phyloP scores from a whole-genome alignment of 2,797 vertebrate genomes.

The Fundulus diaphanus region DNA sequence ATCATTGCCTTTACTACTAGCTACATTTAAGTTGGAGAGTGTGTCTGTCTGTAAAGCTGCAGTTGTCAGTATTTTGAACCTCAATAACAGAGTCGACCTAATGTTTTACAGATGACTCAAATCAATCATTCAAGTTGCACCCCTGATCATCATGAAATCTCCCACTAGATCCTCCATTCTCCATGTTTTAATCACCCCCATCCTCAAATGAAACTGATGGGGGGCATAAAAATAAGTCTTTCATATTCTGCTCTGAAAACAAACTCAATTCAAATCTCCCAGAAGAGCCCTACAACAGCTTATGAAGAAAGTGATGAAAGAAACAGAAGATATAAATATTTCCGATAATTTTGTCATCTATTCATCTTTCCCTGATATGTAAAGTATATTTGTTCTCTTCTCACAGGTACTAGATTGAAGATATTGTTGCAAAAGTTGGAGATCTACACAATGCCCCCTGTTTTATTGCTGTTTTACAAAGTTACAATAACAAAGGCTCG shows the following conservation, averaged over 20 bases:
- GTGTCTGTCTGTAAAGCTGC: slow-evolving; percentile 11
- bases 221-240: slow-evolving; percentile 68
- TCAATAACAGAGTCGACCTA: slow-evolving; percentile 49
- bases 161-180: slow-evolving; percentile 65
- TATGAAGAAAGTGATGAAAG: slow-evolving; percentile 77
- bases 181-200: slow-evolving; percentile 69
- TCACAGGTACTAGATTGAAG: slow-evolving; percentile 52
- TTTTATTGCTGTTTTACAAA: not conserved
- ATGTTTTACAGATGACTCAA: slow-evolving; percentile 50
- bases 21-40: slow-evolving; percentile 2
- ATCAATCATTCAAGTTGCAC: slow-evolving; percentile 55
- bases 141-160: slow-evolving; percentile 65
- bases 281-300: slow-evolving; percentile 78
- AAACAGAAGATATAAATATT: slow-evolving; percentile 82
- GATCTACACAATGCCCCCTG: not conserved
- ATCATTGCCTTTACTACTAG: not conserved
- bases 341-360: slow-evolving; percentile 80
- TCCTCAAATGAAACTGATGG: slow-evolving; percentile 67
- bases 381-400: slow-evolving; percentile 66
- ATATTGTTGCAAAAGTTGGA: slow-evolving; percentile 32
- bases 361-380: slow-evolving; percentile 69
- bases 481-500: not conserved
- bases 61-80: slow-evolving; percentile 17
- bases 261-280: slow-evolving; percentile 82
- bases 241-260: slow-evolving; percentile 78